phyloP scores from a whole-genome alignment of 2,113 vertebrate genomes.

The Odocoileus hemionus region DNA sequence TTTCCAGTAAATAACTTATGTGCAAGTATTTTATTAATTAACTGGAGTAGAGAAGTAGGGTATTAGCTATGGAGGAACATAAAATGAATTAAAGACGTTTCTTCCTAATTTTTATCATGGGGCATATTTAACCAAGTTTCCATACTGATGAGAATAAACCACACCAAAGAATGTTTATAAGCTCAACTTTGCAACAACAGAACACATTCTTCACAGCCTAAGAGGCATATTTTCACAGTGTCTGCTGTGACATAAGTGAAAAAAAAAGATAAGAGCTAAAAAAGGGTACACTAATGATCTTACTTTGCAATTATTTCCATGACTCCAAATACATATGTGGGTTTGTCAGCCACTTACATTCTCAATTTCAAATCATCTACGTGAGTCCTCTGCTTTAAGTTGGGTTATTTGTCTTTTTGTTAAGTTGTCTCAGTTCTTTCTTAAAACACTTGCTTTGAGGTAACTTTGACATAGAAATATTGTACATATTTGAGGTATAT shows the following conservation, averaged over 20 bases:
- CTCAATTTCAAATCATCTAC: neutral
- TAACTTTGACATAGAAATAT: neutral
- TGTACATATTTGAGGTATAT: neutral
- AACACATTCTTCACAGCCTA: neutral
- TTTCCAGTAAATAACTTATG: neutral
- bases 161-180: neutral
- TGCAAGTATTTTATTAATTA: neutral
- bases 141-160: neutral
- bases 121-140: neutral
- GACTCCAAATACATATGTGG: neutral
- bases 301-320: neutral
- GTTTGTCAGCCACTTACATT: neutral
- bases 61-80: accelerated
- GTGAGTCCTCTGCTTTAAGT: neutral
- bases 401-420: neutral
- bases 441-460: neutral
- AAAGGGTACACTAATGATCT: neutral
- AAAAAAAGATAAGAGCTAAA: neutral
- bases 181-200: neutral
- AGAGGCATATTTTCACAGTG: neutral
- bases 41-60: neutral
- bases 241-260: neutral
- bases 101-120: neutral
- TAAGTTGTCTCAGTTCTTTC: neutral
- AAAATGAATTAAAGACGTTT: neutral